Evolutionary conservation across 2,113 vertebrate species (phyloP).

Genomic region (Barnardius zonarius): DNA sequence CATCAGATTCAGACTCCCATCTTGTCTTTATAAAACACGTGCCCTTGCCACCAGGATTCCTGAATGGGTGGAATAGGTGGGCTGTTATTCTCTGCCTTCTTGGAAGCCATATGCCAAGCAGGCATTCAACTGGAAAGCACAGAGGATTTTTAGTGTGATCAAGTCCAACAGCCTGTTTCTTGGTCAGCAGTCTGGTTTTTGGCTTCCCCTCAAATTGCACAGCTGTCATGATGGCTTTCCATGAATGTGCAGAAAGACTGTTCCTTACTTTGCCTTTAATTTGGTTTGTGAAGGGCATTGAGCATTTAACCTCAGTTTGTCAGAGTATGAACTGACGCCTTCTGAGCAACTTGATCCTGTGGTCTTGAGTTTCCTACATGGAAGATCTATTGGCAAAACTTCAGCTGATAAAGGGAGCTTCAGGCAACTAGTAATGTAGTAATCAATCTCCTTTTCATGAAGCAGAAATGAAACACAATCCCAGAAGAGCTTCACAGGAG

Average conservation of each 20-base stretch:
- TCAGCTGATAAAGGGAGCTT: background rate
- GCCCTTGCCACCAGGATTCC: background rate
- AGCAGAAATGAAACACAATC: background rate
- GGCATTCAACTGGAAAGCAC: background rate
- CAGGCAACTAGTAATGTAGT: background rate
- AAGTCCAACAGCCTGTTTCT: background rate
- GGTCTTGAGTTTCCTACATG: background rate
- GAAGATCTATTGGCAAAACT: conserved; percentile 2
- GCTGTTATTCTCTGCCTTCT: background rate
- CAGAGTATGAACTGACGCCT: background rate
- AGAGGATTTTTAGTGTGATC: background rate
- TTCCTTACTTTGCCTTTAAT: background rate
- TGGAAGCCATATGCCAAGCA: background rate
- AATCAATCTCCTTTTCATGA: background rate
- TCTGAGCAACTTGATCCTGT: background rate
- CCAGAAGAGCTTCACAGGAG: background rate
- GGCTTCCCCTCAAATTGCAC: background rate
- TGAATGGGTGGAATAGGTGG: background rate
- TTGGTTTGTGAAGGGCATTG: background rate
- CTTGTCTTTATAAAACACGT: background rate
- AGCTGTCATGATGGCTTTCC: background rate
- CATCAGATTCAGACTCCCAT: background rate
- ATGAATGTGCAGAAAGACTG: background rate
- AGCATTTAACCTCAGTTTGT: background rate
- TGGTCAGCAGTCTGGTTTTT: background rate